Conservation (phyloP, 2,113 vertebrate species). For the Tetrax tetrax region DNA sequence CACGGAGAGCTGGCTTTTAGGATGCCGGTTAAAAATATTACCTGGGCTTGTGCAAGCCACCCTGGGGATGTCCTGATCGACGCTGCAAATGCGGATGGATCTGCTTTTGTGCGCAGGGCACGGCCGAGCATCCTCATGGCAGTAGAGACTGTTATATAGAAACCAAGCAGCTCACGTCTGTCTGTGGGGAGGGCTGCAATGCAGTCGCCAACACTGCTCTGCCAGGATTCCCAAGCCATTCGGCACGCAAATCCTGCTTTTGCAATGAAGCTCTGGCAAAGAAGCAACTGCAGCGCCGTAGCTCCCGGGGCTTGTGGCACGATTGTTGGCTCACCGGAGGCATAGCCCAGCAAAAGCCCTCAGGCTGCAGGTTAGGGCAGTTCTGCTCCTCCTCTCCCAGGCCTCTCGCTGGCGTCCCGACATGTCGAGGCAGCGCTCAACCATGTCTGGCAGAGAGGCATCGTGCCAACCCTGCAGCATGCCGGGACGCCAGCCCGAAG, state of each 20-base stretch:
- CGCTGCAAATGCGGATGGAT: background rate
- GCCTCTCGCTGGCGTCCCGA: fast-evolving
- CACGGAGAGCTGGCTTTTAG: background rate
- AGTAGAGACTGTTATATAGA: background rate
- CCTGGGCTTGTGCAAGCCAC: background rate
- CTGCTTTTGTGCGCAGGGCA: background rate
- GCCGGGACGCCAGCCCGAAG: background rate
- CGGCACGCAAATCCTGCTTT: background rate
- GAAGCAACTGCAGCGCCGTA: fast-evolving
- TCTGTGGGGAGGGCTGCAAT: fast-evolving
- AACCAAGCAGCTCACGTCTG: background rate
- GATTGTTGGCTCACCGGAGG: background rate
- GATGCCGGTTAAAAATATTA: background rate
- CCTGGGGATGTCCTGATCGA: background rate
- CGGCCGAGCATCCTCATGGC: background rate
- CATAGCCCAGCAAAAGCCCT: background rate
- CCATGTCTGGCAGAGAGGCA: fast-evolving
- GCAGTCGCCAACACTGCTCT: fast-evolving
- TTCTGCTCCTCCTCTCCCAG: background rate
- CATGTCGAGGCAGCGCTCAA: fast-evolving
- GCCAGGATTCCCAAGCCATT: background rate
- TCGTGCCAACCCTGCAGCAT: background rate
- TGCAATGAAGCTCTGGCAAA: background rate
- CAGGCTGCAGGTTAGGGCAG: background rate
- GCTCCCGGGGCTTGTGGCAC: fast-evolving